Base-by-base conservation (phyloP, 2,888 invertebrate genomes). In the Galerucella pusilla region DNA sequence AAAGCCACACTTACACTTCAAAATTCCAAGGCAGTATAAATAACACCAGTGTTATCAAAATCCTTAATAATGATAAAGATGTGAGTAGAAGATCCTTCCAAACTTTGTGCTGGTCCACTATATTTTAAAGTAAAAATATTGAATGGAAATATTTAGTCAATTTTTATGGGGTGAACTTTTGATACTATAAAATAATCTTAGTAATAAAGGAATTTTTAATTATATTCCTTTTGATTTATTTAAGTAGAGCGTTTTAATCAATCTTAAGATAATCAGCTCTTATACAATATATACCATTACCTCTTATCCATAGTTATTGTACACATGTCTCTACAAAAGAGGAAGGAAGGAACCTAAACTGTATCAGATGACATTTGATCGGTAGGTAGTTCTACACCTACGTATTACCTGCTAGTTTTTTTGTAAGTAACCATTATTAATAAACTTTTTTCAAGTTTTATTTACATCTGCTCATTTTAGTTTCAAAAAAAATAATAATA, bases 381-480 rank as follows among this genome's bases (percentile, higher is more conserved):
- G 35, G 14, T 61, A 61, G 61, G 35, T 61, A 35, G 61, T n/a
- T 28, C 28, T 61, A 61, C 61, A 61, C 61, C 61, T 61, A 35
- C 61, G 35, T 61, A 61, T 69, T 69, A 69, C 60, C 68, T 69
- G 68, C 68, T 46, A 25, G 25, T 60, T 69, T 69, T 61, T 67
- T 61, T 69, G 45, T 52, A 60, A 28, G 14, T 9, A 42, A 69
- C 68, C 68, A 68, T 68, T 69, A 69, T 46, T 28, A 66, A 64
- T 71, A 35, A 14, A 20, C 67, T 71, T 75, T 71, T 71, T 75
- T 57, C 12, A 69, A 63, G 35, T 71, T 71, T 35, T 35, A 65
- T 61, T 46, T 71, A 67, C 75, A 75, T 75, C 75, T 75, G 75
- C 75, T 68, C 64, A 71, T 71, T 67, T 74, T 69, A 65, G 66